Conservation (phyloP, 2,113 vertebrate species). For the Gymnocephalus cernua region DNA sequence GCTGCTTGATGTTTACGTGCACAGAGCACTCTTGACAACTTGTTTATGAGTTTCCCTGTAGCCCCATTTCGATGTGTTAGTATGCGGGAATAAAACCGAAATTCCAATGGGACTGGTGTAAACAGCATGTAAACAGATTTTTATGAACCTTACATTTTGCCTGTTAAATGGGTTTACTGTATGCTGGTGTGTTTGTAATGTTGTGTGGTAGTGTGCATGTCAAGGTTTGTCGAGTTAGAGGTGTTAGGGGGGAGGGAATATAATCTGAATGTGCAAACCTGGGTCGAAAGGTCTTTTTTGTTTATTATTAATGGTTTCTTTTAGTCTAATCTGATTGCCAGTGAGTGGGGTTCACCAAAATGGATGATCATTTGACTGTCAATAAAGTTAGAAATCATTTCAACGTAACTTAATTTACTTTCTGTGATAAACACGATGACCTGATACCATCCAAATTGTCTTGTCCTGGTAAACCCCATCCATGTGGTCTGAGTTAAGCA, state of each 20-base stretch:
- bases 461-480: conserved; percentile 23
- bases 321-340: background rate
- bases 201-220: conserved; percentile 45
- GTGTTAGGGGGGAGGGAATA: background rate
- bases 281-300: background rate
- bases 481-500: conserved; percentile 10
- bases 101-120: conserved; percentile 2
- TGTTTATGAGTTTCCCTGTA: background rate
- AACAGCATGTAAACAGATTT: conserved; percentile 46
- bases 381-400: background rate
- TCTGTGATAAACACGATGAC: background rate
- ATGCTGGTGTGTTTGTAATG: conserved; percentile 20
- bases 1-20: conserved; percentile 19
- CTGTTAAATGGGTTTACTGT: background rate
- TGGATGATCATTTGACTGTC: background rate
- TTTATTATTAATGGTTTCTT: background rate
- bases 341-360: conserved; percentile 36
- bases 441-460: background rate
- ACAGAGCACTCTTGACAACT: background rate
- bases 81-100: background rate
- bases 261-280: background rate
- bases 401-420: background rate
- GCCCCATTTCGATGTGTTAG: background rate
- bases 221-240: background rate
- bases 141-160: conserved; percentile 4